phyloP scores from a whole-genome alignment of 2,888 invertebrate genomes.

The Hirtodrosophila histrioides region DNA sequence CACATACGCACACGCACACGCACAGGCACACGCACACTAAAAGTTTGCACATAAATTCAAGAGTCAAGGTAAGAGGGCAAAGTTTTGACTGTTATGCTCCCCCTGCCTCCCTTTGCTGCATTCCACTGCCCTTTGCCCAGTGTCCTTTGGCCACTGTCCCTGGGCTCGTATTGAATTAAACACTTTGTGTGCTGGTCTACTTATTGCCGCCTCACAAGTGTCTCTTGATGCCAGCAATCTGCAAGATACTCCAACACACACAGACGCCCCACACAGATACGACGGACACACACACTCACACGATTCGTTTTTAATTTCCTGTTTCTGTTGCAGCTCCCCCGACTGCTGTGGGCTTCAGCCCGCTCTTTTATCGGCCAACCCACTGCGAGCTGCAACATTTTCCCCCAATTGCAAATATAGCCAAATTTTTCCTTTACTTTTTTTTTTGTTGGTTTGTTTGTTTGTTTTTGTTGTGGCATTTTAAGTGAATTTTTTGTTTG shows the following conservation, averaged over 20 bases:
- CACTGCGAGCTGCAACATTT: conserved; percentile 12
- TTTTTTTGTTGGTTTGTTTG: conserved; percentile 11
- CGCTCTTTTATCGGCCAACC: conserved; percentile 40
- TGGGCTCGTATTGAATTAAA: conserved; percentile 68
- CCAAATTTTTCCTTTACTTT: conserved; percentile 20
- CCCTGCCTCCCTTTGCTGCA: conserved; percentile 15
- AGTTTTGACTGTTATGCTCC: conserved; percentile 56
- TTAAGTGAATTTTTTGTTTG: conserved; percentile 59
- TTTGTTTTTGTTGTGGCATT: conserved; percentile 37
- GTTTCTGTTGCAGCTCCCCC: conserved; percentile 49
- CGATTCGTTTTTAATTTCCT: conserved; percentile 76
- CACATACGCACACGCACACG: conserved; percentile 23
- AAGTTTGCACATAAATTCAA: conserved; percentile 73
- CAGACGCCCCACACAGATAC: conserved; percentile 9
- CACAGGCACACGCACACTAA: conserved; percentile 32
- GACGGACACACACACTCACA: conserved; percentile 18
- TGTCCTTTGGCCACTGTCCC: conserved; percentile 21
- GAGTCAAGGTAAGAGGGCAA: conserved; percentile 73
- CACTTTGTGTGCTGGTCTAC: conserved; percentile 61
- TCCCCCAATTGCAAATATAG: conserved; percentile 54
- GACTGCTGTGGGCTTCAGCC: conserved; percentile 39
- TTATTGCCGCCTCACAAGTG: conserved; percentile 45
- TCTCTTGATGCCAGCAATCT: conserved; percentile 39
- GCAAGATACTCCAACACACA: conserved; percentile 19
- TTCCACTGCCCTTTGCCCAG: conserved; percentile 20